Base-by-base conservation (phyloP, 2,797 vertebrate genomes). In the Sebastes paucispinis region DNA sequence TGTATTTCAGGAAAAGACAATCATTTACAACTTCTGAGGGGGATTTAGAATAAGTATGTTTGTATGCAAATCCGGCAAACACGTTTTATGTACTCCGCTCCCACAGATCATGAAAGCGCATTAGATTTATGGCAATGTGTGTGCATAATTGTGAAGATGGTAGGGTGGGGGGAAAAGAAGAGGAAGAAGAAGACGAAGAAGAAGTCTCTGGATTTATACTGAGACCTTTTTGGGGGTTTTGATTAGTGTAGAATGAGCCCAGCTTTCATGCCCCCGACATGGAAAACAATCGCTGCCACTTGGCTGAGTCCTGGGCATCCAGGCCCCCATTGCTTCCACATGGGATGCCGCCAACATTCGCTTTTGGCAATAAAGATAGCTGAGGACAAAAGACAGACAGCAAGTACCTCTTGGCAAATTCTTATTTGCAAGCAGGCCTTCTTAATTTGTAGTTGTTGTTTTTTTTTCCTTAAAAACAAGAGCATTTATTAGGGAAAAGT, bases 1-100 rank as follows among this genome's bases (percentile, higher is more conserved):
- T 98, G 96, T 96, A 97, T 97, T 97, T 97, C 95, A 95, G 94
- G 96, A 96, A 95, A 97, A 97, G 97, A 99, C 97, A 98, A 97
- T 97, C 95, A 97, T 96, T 98, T 97, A 97, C 96, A 97, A 98
- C 97, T 98, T 97, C 94, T 96, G 96, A 96, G 97, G 97, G 96
- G 94, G 57, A 96, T 96, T 96, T 96, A 96, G 96, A 97, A 97
- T 98, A 97, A 97, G 96, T 96, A 95, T 95, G 94, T 95, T 97
- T 97, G 93, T 96, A 96, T 96, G 95, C 95, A 97, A 97, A 96
- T 96, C 96, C 95, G 95, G 86, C 93, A 81, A 95, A 94, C 95
- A 97, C 95, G 94, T 96, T 97, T 97, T 95, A 97, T 96, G 95
- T 97, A 97, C 97, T 97, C 91, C 95, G 97, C 96, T 97, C 96